A percentile compares a stretch with the other conserved stretches of the same genome.
These are phyloP conservation scores for Embidobia sp. DNA, from an alignment of 2,888 invertebrate species.

Conservation along the genomic window DNA sequence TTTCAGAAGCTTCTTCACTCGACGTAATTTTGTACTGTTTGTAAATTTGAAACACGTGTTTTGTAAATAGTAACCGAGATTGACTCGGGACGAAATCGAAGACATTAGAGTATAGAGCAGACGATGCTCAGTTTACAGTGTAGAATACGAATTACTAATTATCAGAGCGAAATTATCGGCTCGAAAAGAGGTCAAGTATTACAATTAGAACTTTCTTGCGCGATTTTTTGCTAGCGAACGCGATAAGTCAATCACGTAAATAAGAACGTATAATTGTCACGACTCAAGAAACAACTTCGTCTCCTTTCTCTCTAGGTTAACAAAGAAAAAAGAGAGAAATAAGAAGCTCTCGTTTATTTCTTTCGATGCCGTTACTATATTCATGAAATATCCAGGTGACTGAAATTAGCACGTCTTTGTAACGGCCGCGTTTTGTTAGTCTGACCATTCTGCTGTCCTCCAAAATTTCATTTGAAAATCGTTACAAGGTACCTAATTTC, in stretches of 20 bases:
- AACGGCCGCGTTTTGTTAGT: not conserved
- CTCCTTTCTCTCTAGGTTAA: no score
- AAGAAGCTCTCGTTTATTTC: slow-evolving; percentile 6
- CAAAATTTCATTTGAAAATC: slow-evolving; percentile 40
- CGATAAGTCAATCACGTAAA: slow-evolving; percentile 26
- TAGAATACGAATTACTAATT: no score
- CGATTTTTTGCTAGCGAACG: slow-evolving; percentile 12
- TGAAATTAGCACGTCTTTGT: slow-evolving; percentile 1
- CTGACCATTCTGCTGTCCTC: not conserved
- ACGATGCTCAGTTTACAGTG: no score
- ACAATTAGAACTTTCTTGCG: slow-evolving; percentile 25
- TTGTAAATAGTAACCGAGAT: no score
- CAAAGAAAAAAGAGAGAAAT: no score
- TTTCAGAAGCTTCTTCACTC: not conserved
- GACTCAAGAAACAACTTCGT: not conserved
- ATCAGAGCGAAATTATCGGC: slow-evolving; percentile 5
- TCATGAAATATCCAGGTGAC: slow-evolving; percentile 7
- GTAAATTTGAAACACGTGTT: not conserved
- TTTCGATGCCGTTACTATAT: slow-evolving; percentile 1
- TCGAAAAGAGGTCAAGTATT: slow-evolving; percentile 36
- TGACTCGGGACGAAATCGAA: not conserved
- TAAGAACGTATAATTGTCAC: slow-evolving; percentile 15
- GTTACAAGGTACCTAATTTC: slow-evolving; percentile 27
- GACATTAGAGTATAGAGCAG: no score
- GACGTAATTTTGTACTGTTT: not conserved